A percentile compares a stretch with the other conserved stretches of the same genome.
phyloP scores from a whole-genome alignment of 2,797 vertebrate genomes.

The Bucorvus abyssinicus region DNA sequence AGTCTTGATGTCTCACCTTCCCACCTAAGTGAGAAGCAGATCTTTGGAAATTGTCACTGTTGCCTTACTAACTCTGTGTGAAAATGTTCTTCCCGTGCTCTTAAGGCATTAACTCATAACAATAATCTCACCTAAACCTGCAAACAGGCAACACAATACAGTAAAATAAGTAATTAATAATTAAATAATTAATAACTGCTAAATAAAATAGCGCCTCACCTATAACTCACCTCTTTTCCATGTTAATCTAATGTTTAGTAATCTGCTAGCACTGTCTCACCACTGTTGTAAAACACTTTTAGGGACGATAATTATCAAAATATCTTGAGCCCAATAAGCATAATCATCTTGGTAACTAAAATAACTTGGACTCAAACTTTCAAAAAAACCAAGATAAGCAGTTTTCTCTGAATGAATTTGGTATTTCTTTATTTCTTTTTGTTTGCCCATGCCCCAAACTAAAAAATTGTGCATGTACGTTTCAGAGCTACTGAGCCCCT shows the following conservation, averaged over 20 bases:
- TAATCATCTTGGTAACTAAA: neutral
- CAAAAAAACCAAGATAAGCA: neutral
- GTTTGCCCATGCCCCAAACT: neutral
- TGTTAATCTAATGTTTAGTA: neutral
- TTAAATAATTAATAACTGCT: neutral
- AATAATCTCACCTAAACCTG: neutral
- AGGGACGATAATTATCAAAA: neutral
- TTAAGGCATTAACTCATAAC: neutral
- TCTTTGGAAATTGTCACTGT: neutral
- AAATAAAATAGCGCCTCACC: neutral
- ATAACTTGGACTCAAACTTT: neutral
- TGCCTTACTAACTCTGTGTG: neutral
- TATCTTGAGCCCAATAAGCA: neutral
- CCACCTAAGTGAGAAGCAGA: neutral
- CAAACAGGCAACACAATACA: neutral
- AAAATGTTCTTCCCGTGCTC: neutral
- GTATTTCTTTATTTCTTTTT: neutral
- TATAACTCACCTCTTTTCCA: neutral
- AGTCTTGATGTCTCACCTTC: neutral
- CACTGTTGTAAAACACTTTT: neutral
- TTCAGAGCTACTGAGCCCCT: neutral
- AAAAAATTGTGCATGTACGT: neutral
- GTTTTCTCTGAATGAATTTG: neutral
- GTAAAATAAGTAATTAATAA: neutral
- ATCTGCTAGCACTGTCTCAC: neutral